Evolutionary conservation across 2,888 invertebrate genomes (phyloP), one percentile per base, ranked within the genome.

Genomic region (Listrodromus nycthemerus): DNA sequence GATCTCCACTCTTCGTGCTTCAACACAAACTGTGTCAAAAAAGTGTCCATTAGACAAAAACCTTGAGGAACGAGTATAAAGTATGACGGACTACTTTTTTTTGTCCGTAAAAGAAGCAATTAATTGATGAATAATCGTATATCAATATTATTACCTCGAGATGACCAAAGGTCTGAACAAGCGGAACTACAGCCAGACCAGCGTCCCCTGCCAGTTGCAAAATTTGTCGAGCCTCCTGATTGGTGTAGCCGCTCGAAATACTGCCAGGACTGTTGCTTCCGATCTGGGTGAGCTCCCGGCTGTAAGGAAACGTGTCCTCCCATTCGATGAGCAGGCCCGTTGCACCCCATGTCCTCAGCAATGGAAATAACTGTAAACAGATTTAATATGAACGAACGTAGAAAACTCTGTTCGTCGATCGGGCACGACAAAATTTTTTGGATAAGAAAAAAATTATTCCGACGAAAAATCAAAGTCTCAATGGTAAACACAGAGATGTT

Each of bases 291-390:
- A 97, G 93, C 13, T 95, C 95, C 66, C 95, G 95, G 6, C 94
- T 94, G 92, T 97, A 98, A 0, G 98, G 98, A 93, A 98, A 98
- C 85, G 97, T 97, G 90, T 98, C 98, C 91, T 98, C 98, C 97
- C 98, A 98, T 94, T 98, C 98, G 58, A 98, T 89, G 13, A 98
- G 94, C 24, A 98, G 92, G 1, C 98, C 98, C 1, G 97, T 98
- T 0, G 96, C 97, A 27, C 97, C 97, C 94, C 96, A 95, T 91
- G 95, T 94, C 88, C 94, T 94, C 86, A 96, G 92, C 65, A 95
- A 92, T 19, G 95, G 95, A 89, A 96, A 95, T 80, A 97, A 92
- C 95, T 95, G 88, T 65, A 93, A 58, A 52, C 2, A 50, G n/a
- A 13, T 13, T 3, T 6, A 6, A 79, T 30, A 24, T 55, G 0